Evolutionary conservation across 37 sponge, comb jelly and placozoan species (phyloP).

Genomic region (Ianthella basta): DNA sequence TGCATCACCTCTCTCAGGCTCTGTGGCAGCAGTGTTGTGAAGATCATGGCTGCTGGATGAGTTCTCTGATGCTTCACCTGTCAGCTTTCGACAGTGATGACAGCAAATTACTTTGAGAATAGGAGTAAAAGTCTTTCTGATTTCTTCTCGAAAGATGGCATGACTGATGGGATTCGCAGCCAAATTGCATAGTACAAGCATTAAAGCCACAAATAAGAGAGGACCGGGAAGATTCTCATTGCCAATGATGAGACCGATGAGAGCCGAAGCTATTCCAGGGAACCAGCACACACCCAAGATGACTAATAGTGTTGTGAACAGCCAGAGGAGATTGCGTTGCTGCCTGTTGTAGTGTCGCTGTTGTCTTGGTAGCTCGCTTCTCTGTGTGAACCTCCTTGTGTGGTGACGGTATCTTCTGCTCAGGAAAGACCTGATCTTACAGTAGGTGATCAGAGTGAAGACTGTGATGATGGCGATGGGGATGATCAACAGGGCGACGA

Average conservation of each 20-base stretch:
- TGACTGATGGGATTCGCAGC: constrained; percentile 44
- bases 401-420: not conserved
- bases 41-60: too few relatives aligned
- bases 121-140: not conserved
- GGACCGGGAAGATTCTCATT: constrained; percentile 10
- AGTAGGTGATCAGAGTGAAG: constrained; percentile 36
- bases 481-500: constrained; percentile 7
- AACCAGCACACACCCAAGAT: constrained; percentile 26
- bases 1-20: not conserved
- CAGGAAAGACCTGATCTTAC: constrained; percentile 31
- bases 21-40: not conserved
- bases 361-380: not conserved
- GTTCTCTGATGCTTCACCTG: too few relatives aligned
- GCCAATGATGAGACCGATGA: constrained; percentile 26
- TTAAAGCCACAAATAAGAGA: constrained; percentile 7
- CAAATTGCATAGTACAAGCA: constrained; percentile 30
- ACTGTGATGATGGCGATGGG: constrained; percentile 22
- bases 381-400: not conserved
- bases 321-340: constrained; percentile 18
- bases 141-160: constrained; percentile 25
- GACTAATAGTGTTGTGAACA: constrained; percentile 22
- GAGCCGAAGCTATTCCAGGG: constrained; percentile 32
- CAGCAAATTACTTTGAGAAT: too few relatives aligned
- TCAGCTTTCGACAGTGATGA: too few relatives aligned
- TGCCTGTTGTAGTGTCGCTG: not conserved